Conservation (phyloP, 2,888 invertebrate genomes). For the Tetrapedia diversipes region DNA sequence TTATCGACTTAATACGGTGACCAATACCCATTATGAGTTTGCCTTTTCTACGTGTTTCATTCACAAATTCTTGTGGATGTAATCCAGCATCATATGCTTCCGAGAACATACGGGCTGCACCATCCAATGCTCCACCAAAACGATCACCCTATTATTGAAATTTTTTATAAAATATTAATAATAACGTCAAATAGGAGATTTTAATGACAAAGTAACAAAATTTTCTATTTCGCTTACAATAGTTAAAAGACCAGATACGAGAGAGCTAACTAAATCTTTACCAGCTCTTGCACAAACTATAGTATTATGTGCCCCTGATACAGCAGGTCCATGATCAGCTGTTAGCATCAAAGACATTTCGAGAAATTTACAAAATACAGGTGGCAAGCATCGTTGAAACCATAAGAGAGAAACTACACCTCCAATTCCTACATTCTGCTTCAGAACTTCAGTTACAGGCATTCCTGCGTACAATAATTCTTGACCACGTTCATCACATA, state of each 20-base stretch:
- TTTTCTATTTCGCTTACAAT: conserved; percentile 89
- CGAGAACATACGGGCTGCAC: conserved; percentile 98
- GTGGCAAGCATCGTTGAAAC: conserved; percentile 98
- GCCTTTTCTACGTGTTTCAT: conserved; percentile 97
- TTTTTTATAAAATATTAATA: conserved; percentile 11
- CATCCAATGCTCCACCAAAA: conserved; percentile 99
- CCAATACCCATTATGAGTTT: conserved; percentile 99
- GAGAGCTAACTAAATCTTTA: conserved; percentile 97
- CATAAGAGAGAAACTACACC: conserved; percentile 98
- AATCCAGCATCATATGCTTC: conserved; percentile 97
- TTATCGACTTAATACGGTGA: conserved; percentile 94
- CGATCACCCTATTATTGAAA: conserved; percentile 93
- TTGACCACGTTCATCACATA: conserved; percentile 99
- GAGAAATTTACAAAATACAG: conserved; percentile 97
- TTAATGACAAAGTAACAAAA: not conserved
- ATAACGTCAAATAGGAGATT: not conserved
- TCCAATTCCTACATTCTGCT: conserved; percentile 97
- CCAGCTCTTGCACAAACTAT: conserved; percentile 99
- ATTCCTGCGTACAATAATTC: conserved; percentile 98
- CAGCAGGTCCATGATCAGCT: conserved; percentile 99
- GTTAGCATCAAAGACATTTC: conserved; percentile 99
- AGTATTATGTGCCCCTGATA: conserved; percentile 99
- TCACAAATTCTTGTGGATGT: conserved; percentile 99
- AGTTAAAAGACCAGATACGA: conserved; percentile 97
- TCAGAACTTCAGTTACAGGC: conserved; percentile 93